These are phyloP conservation scores for Oreonectes daqikongensis DNA, from an alignment of 2,797 vertebrate species.

Conservation along the genomic window DNA sequence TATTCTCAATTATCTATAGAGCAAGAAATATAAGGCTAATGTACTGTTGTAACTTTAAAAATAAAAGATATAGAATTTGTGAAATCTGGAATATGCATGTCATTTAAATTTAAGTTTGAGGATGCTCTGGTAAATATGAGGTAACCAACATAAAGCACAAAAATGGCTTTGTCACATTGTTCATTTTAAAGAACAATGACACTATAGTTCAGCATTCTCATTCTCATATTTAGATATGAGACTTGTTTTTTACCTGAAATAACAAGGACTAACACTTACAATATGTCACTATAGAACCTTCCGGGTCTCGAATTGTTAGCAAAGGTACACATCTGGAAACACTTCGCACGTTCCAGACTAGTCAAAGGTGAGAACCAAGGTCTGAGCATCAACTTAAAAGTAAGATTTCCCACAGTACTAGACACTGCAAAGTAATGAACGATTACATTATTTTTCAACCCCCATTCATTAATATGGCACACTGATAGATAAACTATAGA, in stretches of 20 bases:
- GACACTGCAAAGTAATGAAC: slow-evolving; percentile 28
- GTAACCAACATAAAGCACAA: not conserved
- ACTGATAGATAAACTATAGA: slow-evolving; percentile 21
- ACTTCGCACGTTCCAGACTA: slow-evolving; percentile 69
- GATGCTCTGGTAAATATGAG: not conserved
- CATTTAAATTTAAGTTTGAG: not conserved
- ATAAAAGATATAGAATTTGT: no score
- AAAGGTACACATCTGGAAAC: slow-evolving; percentile 71
- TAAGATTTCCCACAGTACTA: slow-evolving; percentile 41
- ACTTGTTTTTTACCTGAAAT: slow-evolving; percentile 49
- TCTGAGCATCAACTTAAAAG: slow-evolving; percentile 54
- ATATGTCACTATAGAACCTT: slow-evolving; percentile 53
- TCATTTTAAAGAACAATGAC: not conserved
- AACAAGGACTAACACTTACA: slow-evolving; percentile 46
- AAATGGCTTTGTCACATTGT: not conserved
- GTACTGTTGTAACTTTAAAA: not conserved
- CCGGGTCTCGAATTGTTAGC: slow-evolving; percentile 58
- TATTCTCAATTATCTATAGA: no score
- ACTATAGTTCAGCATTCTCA: slow-evolving; percentile 40
- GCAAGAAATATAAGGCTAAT: not conserved
- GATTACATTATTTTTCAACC: slow-evolving; percentile 25
- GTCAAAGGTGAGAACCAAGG: slow-evolving; percentile 69
- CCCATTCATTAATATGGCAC: slow-evolving; percentile 10
- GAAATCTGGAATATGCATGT: no score
- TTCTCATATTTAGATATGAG: slow-evolving; percentile 76